Conservation (phyloP, 2,888 invertebrate genomes). For the Drosophila phalerata region DNA sequence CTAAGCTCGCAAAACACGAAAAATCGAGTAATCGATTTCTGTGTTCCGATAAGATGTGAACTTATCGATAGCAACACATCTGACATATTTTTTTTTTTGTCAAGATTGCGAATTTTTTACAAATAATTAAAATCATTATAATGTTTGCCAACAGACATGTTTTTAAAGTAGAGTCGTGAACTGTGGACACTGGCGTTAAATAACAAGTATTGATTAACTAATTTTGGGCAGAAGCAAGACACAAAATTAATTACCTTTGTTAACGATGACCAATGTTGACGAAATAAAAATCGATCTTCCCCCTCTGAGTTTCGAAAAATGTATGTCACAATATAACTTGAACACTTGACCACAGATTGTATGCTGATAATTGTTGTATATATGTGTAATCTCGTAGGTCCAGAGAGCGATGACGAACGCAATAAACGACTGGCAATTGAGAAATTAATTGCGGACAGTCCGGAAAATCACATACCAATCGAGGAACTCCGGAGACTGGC, state of each 20-base stretch:
- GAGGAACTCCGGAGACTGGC: conserved; percentile 87
- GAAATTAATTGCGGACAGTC: conserved; percentile 54
- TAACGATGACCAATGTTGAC: conserved; percentile 63
- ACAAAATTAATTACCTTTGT: conserved; percentile 8
- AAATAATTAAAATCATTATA: conserved; percentile 15
- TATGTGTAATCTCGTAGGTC: conserved; percentile 84
- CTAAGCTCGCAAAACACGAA: not conserved
- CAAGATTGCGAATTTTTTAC: conserved; percentile 2
- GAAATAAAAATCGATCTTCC: conserved; percentile 84
- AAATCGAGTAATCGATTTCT: conserved; percentile 1
- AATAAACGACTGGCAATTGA: conserved; percentile 88
- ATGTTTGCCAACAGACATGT: conserved; percentile 22
- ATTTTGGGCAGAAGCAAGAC: not conserved
- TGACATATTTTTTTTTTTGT: conserved; percentile 21
- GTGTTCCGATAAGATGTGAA: not conserved
- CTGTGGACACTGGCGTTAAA: conserved; percentile 2
- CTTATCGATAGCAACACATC: conserved; percentile 2
- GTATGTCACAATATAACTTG: conserved; percentile 84
- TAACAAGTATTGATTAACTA: not conserved
- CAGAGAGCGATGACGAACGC: conserved; percentile 88
- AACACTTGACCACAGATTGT: not conserved
- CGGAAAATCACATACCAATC: conserved; percentile 85
- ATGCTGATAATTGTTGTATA: conserved; percentile 1
- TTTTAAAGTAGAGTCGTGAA: conserved; percentile 4
- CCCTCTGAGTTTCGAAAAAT: conserved; percentile 90